These are phyloP conservation scores for Dermatemys mawii DNA, from an alignment of 2,113 vertebrate species.

Conservation along the genomic window DNA sequence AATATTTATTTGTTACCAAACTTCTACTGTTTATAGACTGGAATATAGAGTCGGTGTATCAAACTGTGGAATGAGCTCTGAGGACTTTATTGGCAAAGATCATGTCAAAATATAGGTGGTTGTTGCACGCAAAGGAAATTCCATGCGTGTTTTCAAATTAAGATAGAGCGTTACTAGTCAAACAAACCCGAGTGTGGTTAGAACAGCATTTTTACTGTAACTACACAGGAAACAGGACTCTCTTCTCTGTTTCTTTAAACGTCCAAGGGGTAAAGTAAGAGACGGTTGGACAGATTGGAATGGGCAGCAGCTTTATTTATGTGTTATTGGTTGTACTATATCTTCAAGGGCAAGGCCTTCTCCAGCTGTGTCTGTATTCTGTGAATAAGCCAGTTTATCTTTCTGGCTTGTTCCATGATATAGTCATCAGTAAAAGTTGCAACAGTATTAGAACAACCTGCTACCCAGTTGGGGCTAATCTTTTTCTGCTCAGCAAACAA, in stretches of 20 bases:
- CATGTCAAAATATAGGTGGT: background rate
- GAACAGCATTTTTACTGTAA: background rate
- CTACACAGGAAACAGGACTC: too few relatives aligned
- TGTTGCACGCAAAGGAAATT: background rate
- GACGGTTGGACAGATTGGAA: background rate
- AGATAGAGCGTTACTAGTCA: background rate
- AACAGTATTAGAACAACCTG: constrained; percentile 31
- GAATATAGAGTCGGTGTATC: background rate
- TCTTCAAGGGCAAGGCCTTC: background rate
- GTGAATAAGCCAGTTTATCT: background rate
- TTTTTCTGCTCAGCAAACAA: constrained; percentile 45
- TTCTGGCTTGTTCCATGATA: background rate
- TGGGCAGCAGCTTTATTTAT: background rate
- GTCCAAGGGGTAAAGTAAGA: background rate
- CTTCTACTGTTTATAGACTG: background rate
- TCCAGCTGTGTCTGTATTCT: background rate
- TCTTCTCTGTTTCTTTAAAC: background rate
- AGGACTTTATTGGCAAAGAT: background rate
- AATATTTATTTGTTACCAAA: background rate
- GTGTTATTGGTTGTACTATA: background rate
- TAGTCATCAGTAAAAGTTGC: background rate
- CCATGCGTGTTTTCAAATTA: background rate
- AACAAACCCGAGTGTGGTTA: background rate
- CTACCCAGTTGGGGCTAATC: constrained; percentile 29
- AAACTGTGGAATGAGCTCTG: background rate